Evolutionary conservation across 2,113 vertebrate species (phyloP).

Genomic region (Polypterus bichir): DNA sequence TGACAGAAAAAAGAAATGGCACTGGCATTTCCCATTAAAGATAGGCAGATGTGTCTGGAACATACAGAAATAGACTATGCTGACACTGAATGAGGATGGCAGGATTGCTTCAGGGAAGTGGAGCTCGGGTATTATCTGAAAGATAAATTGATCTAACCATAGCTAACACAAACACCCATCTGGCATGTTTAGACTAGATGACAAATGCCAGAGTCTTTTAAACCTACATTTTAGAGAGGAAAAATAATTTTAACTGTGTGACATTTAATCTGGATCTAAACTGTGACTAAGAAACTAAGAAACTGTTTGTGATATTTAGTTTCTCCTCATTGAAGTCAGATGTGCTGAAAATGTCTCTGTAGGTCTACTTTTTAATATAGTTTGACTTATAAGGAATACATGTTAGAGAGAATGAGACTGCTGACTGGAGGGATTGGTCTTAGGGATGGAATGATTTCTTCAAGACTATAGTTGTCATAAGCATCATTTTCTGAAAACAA

Average conservation of each 20-base stretch:
- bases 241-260: conserved; percentile 40
- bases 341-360: too few relatives aligned
- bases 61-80: conserved; percentile 13
- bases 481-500: too few relatives aligned
- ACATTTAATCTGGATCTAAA: conserved; percentile 47
- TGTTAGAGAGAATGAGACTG: too few relatives aligned
- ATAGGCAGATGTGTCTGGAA: conserved; percentile 7
- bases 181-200: conserved; percentile 52
- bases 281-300: conserved; percentile 12
- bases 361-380: too few relatives aligned
- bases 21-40: conserved; percentile 12
- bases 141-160: conserved; percentile 40
- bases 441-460: too few relatives aligned
- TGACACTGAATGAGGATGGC: conserved; percentile 22
- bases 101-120: conserved; percentile 31
- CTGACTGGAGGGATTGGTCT: too few relatives aligned
- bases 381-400: too few relatives aligned
- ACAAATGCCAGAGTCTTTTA: conserved; percentile 50
- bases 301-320: too few relatives aligned
- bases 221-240: conserved; percentile 29
- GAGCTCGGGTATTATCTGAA: conserved; percentile 45
- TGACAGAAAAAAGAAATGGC: not conserved
- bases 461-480: too few relatives aligned
- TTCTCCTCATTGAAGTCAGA: too few relatives aligned
- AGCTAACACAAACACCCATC: conserved; percentile 47